Base-by-base conservation (phyloP, 1,140 invertebrate species). In the Lasaia peninsularis region DNA sequence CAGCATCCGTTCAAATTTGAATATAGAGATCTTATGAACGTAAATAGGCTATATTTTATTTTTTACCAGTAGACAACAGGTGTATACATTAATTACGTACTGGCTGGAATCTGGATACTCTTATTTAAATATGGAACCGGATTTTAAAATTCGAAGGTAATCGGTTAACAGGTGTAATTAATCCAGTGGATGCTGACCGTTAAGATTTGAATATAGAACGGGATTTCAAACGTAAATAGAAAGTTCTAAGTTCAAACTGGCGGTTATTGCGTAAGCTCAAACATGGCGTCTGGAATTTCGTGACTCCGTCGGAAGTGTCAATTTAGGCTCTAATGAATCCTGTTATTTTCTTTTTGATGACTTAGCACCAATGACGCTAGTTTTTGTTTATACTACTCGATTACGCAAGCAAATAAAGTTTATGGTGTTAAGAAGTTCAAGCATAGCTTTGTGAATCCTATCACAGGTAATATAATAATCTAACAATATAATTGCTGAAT, bases 221-320 rank as follows among this genome's bases (percentile, higher is more conserved):
- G 52, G 52, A 37, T 37, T 53, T 34, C 34, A 40, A 40, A 40
- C 37, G 54, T 49, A 56, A 48, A 56, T 56, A 56, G 54, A 56
- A 56, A 56, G 54, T 56, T 56, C 52, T 37, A 40, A 55, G 52
- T 55, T 55, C 35, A 55, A 55, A 55, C 7, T 55, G 52, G 37
- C 52, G 52, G 52, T 55, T 55, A 55, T 55, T 55, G 37, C 24
- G 52, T 21, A 55, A 55, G 20, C 32, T 24, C 8, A 40, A 55
- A 55, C 12, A 44, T 44, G 37, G 37, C 37, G 2, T 14, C 37
- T 44, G 37, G 24, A 28, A 28, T 28, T 28, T 28, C 24, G 18
- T 44, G n/a, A 10, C 37, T 44, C 18, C 37, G 18, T 44, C 37
- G 37, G 37, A 44, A 44, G 37, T 44, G 37, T 44, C 18, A 10